Percentiles rank a stretch among this genome's conserved stretches.
Conservation (phyloP, 2,797 vertebrate genomes). For the Hydrophis major region DNA sequence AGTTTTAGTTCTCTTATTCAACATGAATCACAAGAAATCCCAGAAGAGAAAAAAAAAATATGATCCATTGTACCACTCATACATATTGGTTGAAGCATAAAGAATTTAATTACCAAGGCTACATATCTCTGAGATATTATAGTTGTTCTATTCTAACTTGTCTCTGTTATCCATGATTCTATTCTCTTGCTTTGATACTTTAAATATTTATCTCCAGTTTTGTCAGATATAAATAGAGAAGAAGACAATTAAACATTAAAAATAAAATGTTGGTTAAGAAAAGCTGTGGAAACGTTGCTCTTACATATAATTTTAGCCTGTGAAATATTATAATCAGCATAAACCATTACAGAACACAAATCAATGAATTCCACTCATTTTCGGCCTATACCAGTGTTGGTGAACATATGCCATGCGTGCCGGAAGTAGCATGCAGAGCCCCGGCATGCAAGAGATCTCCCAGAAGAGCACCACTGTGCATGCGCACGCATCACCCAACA, state of each 20-base stretch:
- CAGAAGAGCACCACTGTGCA: no score
- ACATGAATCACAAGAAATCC: neutral
- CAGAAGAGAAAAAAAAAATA: neutral
- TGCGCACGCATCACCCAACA: no score
- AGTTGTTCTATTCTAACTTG: neutral
- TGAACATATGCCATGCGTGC: no score
- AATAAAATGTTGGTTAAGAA: neutral
- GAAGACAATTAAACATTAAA: neutral
- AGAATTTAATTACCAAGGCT: neutral
- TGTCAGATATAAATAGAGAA: neutral
- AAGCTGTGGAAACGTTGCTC: neutral
- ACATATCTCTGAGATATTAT: neutral
- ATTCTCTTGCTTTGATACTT: neutral
- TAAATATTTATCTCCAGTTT: neutral
- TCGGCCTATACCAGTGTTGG: neutral
- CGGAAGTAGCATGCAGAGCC: no score
- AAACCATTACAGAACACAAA: neutral
- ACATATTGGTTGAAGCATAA: neutral
- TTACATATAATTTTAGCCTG: neutral
- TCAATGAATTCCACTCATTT: neutral
- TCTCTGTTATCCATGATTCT: neutral
- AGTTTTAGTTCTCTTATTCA: constrained; percentile 23
- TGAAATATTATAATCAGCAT: neutral
- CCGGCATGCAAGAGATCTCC: no score
- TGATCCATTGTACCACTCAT: neutral